Base-by-base conservation (phyloP, 2,797 vertebrate species). In the Oreochromis grahami region DNA sequence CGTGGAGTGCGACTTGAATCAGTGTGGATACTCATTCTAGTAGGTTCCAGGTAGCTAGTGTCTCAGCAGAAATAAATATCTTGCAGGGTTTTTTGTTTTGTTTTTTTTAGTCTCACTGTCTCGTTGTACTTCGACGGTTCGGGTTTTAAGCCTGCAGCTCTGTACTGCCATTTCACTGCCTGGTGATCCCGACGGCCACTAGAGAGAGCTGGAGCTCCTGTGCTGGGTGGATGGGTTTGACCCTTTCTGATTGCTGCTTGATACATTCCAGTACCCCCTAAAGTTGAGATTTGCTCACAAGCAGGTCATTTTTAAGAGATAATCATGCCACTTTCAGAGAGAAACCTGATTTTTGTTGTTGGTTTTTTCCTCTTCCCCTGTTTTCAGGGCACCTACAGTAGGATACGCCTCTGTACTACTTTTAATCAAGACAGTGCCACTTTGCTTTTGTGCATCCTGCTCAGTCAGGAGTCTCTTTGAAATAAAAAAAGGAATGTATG, bases 121-220 rank as follows among this genome's bases (percentile, higher is more conserved):
- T 74, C 36, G 53, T n/a, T n/a, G 21, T 50, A 13, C 72, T 74
- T 87, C 5, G 8, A 15, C 34, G n/a, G 58, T 68, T 11, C 6
- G 2, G 34, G 32, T 32, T 60, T 79, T n/a, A 34, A 5, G 79
- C 78, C 83, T 21, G 60, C 83, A 87, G 90, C 83, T 87, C 50
- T 83, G 56, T 79, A 87, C 92, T 94, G 93, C 90, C 93, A 85
- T 76, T 84, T 45, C 50, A 84, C 80, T 81, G 83, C 78, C 82
- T 77, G 86, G 63, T 91, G 79, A 89, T 65, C 2, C n/a, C 52
- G 79, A 38, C n/a, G 26, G 77, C 94, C 95, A 90, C 92, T 84
- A 95, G 95, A 94, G 93, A 41, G 94, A 29, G 94, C 91, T 79
- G 87, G 21, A 89, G 80, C 83, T 76, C 84, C 34, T 81, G 84